Conservation (phyloP, 2,888 invertebrate genomes). For the Aporophyla lueneburgensis region DNA sequence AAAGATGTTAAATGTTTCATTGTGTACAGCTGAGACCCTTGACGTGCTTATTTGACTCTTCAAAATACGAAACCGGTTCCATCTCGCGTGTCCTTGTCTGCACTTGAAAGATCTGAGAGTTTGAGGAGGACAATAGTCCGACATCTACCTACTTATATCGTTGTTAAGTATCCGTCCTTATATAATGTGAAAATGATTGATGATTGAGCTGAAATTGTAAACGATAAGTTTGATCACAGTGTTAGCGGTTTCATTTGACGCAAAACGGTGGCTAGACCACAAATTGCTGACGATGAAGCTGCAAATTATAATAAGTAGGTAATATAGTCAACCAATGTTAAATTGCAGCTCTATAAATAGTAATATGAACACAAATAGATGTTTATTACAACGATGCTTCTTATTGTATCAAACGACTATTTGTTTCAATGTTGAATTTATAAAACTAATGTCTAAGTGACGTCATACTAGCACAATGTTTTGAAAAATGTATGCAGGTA, state of each 20-base stretch:
- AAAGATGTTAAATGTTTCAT: conserved; percentile 52
- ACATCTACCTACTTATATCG: conserved; percentile 43
- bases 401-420: conserved; percentile 27
- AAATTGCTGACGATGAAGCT: conserved; percentile 29
- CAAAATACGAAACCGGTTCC: conserved; percentile 59
- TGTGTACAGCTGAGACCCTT: conserved; percentile 43
- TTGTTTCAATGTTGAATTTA: conserved; percentile 46
- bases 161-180: conserved; percentile 62
- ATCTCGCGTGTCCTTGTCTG: conserved; percentile 58
- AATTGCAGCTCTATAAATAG: conserved; percentile 27
- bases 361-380: conserved; percentile 36
- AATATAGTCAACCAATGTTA: conserved; percentile 24
- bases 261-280: conserved; percentile 9
- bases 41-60: conserved; percentile 44
- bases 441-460: conserved; percentile 33
- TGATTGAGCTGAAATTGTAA: conserved; percentile 35
- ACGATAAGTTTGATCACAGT: conserved; percentile 25
- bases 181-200: conserved; percentile 55
- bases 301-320: conserved; percentile 30
- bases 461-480: conserved; percentile 48
- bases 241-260: conserved; percentile 24
- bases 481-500: conserved; percentile 58
- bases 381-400: conserved; percentile 23
- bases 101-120: conserved; percentile 47
- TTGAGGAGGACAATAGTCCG: conserved; percentile 25